phyloP scores from a whole-genome alignment of 2,888 invertebrate species.

The Drosophila infuscata region DNA sequence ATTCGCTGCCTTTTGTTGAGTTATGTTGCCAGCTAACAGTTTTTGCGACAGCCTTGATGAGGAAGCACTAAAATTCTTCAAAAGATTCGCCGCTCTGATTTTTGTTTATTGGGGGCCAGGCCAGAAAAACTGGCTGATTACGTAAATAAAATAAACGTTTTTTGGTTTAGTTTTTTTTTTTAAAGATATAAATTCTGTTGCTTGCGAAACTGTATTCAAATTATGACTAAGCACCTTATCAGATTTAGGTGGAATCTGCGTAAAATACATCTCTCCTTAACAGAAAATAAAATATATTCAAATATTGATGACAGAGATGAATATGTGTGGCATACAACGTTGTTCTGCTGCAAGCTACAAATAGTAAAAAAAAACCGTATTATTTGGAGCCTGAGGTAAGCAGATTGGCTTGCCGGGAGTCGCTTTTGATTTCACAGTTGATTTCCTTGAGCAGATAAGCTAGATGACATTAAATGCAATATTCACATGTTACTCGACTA shows the following conservation, averaged over 20 bases:
- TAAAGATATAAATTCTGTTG: too few relatives aligned
- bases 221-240: not conserved
- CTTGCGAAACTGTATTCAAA: not conserved
- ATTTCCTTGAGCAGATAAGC: not conserved
- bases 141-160: conserved; percentile 13
- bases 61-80: conserved; percentile 52
- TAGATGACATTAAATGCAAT: not conserved
- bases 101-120: conserved; percentile 16
- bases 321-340: not conserved
- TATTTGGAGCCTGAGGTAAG: not conserved
- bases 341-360: not conserved
- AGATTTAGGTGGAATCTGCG: not conserved
- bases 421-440: not conserved
- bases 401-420: not conserved
- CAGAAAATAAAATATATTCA: not conserved
- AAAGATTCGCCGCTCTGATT: conserved; percentile 51
- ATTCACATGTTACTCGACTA: not conserved
- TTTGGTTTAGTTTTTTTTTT: conserved; percentile 10
- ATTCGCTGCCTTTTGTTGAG: conserved; percentile 34
- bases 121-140: conserved; percentile 20
- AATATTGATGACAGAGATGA: not conserved
- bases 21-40: conserved; percentile 55
- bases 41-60: conserved; percentile 50
- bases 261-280: not conserved
- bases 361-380: not conserved